phyloP scores from a whole-genome alignment of 2,797 vertebrate genomes.

The Acrocephalus scirpaceus region DNA sequence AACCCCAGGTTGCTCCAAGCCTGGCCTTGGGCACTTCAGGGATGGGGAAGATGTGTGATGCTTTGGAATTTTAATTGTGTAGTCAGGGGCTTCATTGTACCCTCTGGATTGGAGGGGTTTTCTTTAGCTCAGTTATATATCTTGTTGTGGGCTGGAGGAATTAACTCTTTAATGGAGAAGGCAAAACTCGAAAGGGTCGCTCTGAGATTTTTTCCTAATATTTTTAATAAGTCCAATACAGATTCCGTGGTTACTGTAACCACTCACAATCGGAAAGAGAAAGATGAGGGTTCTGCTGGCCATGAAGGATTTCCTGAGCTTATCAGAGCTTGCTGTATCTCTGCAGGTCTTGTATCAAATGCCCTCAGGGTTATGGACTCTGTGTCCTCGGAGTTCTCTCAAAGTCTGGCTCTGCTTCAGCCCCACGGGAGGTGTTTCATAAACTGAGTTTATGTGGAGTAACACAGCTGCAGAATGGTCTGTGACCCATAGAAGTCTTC shows the following conservation, averaged over 20 bases:
- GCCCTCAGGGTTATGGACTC: not conserved
- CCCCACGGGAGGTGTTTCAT: not conserved
- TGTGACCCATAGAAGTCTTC: conserved; percentile 24
- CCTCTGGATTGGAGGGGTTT: not conserved
- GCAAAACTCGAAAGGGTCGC: rapidly evolving
- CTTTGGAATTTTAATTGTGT: not conserved
- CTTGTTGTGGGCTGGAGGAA: not conserved
- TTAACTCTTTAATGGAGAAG: not conserved
- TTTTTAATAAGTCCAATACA: not conserved
- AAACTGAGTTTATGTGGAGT: not conserved
- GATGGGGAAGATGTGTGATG: not conserved
- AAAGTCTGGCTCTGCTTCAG: not conserved
- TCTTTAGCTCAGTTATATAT: not conserved
- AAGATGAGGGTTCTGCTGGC: not conserved
- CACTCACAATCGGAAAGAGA: not conserved
- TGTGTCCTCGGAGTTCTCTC: not conserved
- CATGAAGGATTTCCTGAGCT: not conserved
- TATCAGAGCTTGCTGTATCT: not conserved
- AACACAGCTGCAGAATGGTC: not conserved
- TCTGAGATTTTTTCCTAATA: not conserved
- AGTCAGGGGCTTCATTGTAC: not conserved
- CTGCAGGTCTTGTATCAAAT: not conserved
- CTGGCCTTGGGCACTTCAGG: not conserved
- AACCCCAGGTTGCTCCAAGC: rapidly evolving
- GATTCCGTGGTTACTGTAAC: not conserved